phyloP scores from a whole-genome alignment of 2,888 invertebrate genomes.

The Hirtodrosophila confusa region DNA sequence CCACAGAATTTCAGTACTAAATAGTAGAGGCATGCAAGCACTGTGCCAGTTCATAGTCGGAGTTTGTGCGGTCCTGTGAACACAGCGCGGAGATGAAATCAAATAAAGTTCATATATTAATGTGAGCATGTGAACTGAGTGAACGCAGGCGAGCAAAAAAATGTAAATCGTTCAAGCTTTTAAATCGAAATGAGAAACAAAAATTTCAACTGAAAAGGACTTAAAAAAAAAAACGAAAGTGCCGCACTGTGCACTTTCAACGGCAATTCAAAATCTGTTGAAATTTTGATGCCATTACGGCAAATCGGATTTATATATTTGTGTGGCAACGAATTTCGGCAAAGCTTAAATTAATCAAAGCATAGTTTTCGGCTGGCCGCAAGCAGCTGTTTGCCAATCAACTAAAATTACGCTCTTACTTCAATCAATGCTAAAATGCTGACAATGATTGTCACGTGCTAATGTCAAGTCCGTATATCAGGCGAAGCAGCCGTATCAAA shows the following conservation, averaged over 20 bases:
- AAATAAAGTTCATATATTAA: slow-evolving; percentile 50
- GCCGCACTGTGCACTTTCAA: slow-evolving; percentile 13
- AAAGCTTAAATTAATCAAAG: slow-evolving; percentile 17
- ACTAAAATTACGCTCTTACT: not conserved
- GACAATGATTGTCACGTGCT: slow-evolving; percentile 48
- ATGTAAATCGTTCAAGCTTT: slow-evolving; percentile 26
- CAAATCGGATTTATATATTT: slow-evolving; percentile 28
- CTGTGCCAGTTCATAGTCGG: slow-evolving; percentile 63
- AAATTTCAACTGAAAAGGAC: slow-evolving; percentile 16
- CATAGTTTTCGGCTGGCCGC: slow-evolving; percentile 39
- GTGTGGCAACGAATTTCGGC: slow-evolving; percentile 22
- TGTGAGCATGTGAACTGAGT: slow-evolving; percentile 38
- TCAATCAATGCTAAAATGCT: slow-evolving; percentile 35
- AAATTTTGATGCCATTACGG: slow-evolving; percentile 13
- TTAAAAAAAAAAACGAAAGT: slow-evolving; percentile 16
- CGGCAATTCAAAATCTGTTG: slow-evolving; percentile 17
- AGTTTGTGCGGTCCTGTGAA: slow-evolving; percentile 63
- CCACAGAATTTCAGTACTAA: slow-evolving; percentile 52
- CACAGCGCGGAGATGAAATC: slow-evolving; percentile 38
- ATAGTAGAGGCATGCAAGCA: slow-evolving; percentile 55
- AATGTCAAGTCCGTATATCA: slow-evolving; percentile 29
- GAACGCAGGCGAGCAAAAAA: slow-evolving; percentile 24
- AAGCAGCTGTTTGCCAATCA: slow-evolving; percentile 46
- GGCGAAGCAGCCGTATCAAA: slow-evolving; percentile 9
- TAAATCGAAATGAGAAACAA: slow-evolving; percentile 2